phyloP scores from a whole-genome alignment of 2,113 vertebrate species.

The Barnardius zonarius region DNA sequence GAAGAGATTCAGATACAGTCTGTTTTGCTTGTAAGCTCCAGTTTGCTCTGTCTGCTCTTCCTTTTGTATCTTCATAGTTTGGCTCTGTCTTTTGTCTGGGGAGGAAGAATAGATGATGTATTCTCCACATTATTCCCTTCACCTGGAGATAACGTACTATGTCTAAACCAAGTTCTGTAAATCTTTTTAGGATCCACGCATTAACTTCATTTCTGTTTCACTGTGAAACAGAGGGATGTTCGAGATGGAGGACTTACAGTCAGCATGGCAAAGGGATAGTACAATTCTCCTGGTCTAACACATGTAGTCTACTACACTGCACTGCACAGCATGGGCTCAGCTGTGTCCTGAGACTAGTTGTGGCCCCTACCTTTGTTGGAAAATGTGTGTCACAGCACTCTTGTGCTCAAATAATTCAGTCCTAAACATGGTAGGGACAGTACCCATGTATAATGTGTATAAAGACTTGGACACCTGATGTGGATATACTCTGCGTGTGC shows the following conservation, averaged over 20 bases:
- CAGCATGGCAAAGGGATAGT: background rate
- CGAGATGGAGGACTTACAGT: background rate
- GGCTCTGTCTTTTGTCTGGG: background rate
- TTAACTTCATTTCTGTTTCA: background rate
- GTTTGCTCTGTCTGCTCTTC: background rate
- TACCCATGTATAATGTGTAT: accelerated
- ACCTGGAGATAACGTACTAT: background rate
- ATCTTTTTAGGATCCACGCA: background rate
- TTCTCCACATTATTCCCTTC: background rate
- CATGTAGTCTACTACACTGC: background rate
- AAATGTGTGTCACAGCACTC: background rate
- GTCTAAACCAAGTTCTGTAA: constrained; percentile 25
- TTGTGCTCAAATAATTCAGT: accelerated
- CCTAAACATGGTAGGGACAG: background rate
- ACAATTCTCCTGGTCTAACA: background rate
- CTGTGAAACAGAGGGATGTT: background rate
- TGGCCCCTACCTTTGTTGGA: background rate
- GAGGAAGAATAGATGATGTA: background rate
- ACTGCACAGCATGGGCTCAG: background rate
- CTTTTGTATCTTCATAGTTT: background rate
- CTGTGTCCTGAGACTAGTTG: background rate
- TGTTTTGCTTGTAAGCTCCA: background rate
- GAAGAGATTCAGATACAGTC: background rate
- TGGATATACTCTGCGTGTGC: background rate
- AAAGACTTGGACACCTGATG: background rate